Evolutionary conservation across 2,888 invertebrate genomes (phyloP).

Genomic region (Cataglyphis livida): DNA sequence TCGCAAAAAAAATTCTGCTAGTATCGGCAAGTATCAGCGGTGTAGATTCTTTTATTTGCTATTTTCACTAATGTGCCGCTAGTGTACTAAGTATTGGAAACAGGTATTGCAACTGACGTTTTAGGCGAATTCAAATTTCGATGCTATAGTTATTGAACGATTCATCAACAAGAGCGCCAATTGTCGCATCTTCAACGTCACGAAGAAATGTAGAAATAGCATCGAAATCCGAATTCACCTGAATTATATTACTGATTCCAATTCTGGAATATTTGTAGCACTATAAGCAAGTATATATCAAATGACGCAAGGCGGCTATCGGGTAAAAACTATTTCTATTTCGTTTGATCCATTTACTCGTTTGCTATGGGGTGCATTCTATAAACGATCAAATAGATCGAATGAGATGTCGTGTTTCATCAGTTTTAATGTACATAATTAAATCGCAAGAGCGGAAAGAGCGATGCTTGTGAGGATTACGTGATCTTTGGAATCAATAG

Average conservation of each 20-base stretch:
- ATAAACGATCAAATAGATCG: conserved; percentile 7
- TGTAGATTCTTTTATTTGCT: conserved; percentile 16
- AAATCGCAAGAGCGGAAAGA: neutral
- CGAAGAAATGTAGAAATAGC: neutral
- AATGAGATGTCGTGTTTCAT: conserved; percentile 4
- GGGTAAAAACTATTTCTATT: conserved; percentile 71
- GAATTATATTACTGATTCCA: conserved; percentile 8
- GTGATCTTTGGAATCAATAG: neutral
- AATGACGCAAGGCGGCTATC: conserved; percentile 56
- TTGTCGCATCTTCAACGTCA: neutral
- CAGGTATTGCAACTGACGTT: conserved; percentile 26
- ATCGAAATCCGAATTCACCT: conserved; percentile 11
- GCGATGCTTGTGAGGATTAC: neutral
- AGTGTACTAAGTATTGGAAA: conserved; percentile 20
- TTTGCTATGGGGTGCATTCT: conserved; percentile 42
- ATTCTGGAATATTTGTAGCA: conserved; percentile 13
- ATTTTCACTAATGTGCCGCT: conserved; percentile 26
- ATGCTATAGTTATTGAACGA: neutral
- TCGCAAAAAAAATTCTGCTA: conserved; percentile 21
- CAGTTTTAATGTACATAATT: neutral
- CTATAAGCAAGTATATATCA: conserved; percentile 56
- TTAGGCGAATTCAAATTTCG: neutral
- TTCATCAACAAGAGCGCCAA: neutral
- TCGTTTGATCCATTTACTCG: conserved; percentile 62
- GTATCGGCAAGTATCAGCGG: conserved; percentile 16